Percentiles rank a stretch among this genome's conserved stretches.
These are phyloP conservation scores for Teinopalpus imperialis DNA, from an alignment of 2,888 invertebrate genomes.

Conservation along the genomic window DNA sequence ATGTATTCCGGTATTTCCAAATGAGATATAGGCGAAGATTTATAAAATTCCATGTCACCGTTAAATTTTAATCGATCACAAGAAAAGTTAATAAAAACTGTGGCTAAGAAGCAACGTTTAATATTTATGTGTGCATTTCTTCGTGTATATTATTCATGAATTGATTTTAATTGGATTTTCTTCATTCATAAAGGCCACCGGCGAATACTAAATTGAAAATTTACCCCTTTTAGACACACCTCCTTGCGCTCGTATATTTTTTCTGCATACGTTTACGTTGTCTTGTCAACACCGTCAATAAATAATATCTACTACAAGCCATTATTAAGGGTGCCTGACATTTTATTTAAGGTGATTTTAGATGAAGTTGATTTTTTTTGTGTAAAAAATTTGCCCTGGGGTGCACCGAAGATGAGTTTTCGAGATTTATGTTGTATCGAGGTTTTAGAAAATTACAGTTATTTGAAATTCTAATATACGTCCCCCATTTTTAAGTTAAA, in stretches of 20 bases:
- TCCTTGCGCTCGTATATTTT: constrained; percentile 62
- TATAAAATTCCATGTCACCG: constrained; percentile 36
- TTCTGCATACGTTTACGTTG: constrained; percentile 53
- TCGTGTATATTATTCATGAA: constrained; percentile 49
- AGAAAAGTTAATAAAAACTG: constrained; percentile 52
- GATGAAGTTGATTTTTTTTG: constrained; percentile 68
- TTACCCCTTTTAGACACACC: constrained; percentile 74
- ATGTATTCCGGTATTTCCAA: not conserved
- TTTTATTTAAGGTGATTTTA: constrained; percentile 70
- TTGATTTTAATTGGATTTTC: constrained; percentile 55
- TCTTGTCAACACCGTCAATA: constrained; percentile 76
- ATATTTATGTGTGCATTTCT: constrained; percentile 60
- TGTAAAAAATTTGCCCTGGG: constrained; percentile 62
- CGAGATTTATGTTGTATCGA: constrained; percentile 59
- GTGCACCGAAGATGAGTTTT: constrained; percentile 62
- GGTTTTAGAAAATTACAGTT: constrained; percentile 45
- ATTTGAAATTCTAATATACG: constrained; percentile 54
- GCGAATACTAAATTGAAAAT: constrained; percentile 75
- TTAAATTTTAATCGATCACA: constrained; percentile 58
- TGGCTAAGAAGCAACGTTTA: constrained; percentile 55
- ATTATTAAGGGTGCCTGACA: constrained; percentile 73
- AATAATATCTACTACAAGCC: constrained; percentile 73
- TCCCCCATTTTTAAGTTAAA: constrained; percentile 26
- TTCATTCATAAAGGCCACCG: constrained; percentile 73
- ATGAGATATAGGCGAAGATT: constrained; percentile 7